phyloP scores from a whole-genome alignment of 2,888 invertebrate species.

The Ectemnius continuus region DNA sequence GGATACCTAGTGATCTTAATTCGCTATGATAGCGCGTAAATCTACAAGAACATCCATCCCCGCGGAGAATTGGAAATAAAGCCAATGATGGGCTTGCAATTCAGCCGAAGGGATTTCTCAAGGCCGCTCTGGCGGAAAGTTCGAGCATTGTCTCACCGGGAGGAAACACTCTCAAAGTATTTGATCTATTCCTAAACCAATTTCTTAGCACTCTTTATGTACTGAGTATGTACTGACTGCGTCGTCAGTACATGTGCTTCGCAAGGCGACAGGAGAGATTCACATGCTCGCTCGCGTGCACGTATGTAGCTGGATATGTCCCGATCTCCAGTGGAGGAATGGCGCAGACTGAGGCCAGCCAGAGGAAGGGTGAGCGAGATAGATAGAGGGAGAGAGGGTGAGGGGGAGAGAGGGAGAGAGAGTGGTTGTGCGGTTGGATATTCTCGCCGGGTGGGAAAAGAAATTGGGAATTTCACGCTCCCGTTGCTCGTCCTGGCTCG shows the following conservation, averaged over 20 bases:
- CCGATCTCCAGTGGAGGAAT: too few species aligned
- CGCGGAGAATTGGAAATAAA: too few species aligned
- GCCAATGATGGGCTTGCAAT: too few species aligned
- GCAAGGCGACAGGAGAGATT: neutral
- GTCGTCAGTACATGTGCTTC: neutral
- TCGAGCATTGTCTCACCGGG: too few species aligned
- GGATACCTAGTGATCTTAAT: too few species aligned
- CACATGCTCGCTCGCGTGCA: constrained; percentile 6
- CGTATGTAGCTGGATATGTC: neutral
- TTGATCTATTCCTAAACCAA: too few species aligned
- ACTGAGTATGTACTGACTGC: neutral
- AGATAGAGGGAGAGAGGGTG: constrained; percentile 37
- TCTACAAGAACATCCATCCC: too few species aligned
- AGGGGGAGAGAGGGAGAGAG: constrained; percentile 31
- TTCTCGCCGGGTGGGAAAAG: constrained; percentile 69
- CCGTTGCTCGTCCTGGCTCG: constrained; percentile 69
- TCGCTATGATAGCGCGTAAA: too few species aligned
- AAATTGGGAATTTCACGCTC: constrained; percentile 77
- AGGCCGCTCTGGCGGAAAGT: too few species aligned
- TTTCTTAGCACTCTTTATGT: too few species aligned
- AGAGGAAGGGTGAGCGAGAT: constrained; percentile 33
- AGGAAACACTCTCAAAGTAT: too few species aligned
- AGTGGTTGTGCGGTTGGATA: constrained; percentile 46
- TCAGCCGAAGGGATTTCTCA: too few species aligned
- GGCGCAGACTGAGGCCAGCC: neutral